Percentiles rank a stretch among this genome's conserved stretches.
phyloP scores from a whole-genome alignment of 2,113 vertebrate species.

The Prionailurus bengalensis region DNA sequence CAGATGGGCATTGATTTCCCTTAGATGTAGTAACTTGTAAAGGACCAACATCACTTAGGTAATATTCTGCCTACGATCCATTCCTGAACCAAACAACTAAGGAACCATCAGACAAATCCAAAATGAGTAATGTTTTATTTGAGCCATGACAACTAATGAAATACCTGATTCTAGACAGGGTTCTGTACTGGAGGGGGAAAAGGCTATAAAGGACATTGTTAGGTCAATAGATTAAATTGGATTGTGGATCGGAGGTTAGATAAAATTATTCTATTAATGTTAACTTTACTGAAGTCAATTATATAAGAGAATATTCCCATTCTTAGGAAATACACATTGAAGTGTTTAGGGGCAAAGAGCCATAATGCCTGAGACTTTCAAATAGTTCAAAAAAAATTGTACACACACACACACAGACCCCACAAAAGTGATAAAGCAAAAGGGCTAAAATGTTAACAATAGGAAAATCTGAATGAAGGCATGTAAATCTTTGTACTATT shows the following conservation, averaged over 20 bases:
- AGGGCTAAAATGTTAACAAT: neutral
- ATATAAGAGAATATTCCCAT: neutral
- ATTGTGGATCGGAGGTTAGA: neutral
- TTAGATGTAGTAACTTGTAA: neutral
- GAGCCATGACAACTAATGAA: neutral
- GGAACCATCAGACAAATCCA: neutral
- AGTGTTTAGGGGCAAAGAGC: neutral
- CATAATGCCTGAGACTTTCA: neutral
- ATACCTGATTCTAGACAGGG: neutral
- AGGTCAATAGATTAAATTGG: neutral
- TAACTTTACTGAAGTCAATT: neutral
- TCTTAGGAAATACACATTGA: neutral
- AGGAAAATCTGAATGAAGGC: neutral
- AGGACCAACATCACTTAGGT: neutral
- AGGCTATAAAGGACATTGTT: neutral
- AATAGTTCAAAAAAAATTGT: neutral
- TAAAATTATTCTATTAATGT: neutral
- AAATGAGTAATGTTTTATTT: neutral
- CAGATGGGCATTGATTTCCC: neutral
- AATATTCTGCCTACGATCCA: neutral
- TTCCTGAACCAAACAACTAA: neutral
- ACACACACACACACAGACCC: too few relatives aligned
- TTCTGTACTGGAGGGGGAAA: neutral
- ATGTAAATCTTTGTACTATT: neutral
- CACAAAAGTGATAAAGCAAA: neutral